Percentiles rank a stretch among this genome's conserved stretches.
These are phyloP conservation scores for Drosophila malerkotliana DNA, from an alignment of 1,140 invertebrate species.

Conservation along the genomic window DNA sequence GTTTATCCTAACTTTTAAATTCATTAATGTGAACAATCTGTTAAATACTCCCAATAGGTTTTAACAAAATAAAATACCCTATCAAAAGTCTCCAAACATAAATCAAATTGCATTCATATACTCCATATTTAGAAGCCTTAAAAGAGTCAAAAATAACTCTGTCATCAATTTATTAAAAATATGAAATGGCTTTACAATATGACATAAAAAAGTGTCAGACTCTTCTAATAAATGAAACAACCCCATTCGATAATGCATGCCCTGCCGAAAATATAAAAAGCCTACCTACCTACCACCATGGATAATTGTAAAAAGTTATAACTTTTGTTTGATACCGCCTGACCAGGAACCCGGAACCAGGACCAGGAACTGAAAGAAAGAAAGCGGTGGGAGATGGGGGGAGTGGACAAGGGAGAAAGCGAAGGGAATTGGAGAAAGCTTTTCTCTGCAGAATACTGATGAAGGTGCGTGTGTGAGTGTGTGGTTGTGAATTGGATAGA, in stretches of 20 bases:
- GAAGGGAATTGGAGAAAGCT: conserved; percentile 50
- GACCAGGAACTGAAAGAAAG: conserved; percentile 30
- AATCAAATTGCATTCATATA: no score
- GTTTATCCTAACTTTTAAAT: no score
- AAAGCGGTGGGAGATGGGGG: neutral
- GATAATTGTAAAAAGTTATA: conserved; percentile 67
- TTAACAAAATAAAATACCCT: no score
- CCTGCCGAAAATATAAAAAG: conserved; percentile 45
- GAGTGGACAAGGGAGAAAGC: neutral
- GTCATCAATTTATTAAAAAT: no score
- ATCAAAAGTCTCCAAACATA: no score
- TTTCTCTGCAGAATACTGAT: conserved; percentile 77
- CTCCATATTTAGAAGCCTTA: no score
- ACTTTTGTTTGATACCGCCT: conserved; percentile 63
- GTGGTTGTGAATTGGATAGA: conserved; percentile 66
- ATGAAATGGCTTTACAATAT: neutral
- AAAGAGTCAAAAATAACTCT: no score
- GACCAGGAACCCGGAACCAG: conserved; percentile 15
- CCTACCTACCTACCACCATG: conserved; percentile 25
- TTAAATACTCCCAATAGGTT: no score
- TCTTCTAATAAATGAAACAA: neutral
- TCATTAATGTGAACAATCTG: no score
- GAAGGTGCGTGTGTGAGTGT: conserved; percentile 49
- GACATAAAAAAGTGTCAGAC: neutral
- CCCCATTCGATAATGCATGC: conserved; percentile 4